These are phyloP conservation scores for Pyrochroa serraticornis DNA, from an alignment of 2,888 invertebrate species.

Conservation along the genomic window DNA sequence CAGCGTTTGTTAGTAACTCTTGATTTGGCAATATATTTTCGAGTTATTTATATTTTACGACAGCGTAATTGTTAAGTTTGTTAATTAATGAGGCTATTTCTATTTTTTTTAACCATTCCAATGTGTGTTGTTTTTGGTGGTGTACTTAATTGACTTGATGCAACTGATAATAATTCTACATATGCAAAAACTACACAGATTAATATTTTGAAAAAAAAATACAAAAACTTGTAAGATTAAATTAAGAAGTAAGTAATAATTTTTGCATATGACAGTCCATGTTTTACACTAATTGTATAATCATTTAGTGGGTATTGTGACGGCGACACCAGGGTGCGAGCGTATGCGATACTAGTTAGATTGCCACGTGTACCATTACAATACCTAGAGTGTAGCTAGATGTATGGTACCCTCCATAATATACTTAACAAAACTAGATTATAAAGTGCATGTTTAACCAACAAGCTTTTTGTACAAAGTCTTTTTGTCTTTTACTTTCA, in stretches of 20 bases:
- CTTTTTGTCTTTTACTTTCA: constrained; percentile 50
- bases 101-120: constrained; percentile 32
- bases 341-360: constrained; percentile 10
- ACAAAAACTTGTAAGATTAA: constrained; percentile 33
- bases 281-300: constrained; percentile 52
- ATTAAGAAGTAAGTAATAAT: constrained; percentile 43
- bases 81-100: constrained; percentile 15
- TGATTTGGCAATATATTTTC: constrained; percentile 21
- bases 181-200: constrained; percentile 51
- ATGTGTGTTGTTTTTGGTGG: constrained; percentile 24
- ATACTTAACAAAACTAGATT: constrained; percentile 53
- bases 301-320: constrained; percentile 46
- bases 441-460: constrained; percentile 57
- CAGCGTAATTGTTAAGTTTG: constrained; percentile 24
- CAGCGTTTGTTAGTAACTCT: constrained; percentile 9
- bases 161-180: constrained; percentile 56
- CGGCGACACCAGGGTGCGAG: constrained; percentile 33
- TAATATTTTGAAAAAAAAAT: constrained; percentile 45
- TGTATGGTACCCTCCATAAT: constrained; percentile 60
- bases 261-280: constrained; percentile 58
- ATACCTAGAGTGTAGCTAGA: constrained; percentile 52
- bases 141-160: constrained; percentile 47
- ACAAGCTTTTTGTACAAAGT: constrained; percentile 59
- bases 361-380: constrained; percentile 41
- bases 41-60: constrained; percentile 1